A percentile compares a stretch with the other conserved stretches of the same genome.
Conservation (phyloP, 2,113 vertebrate species). For the Pedetes capensis region DNA sequence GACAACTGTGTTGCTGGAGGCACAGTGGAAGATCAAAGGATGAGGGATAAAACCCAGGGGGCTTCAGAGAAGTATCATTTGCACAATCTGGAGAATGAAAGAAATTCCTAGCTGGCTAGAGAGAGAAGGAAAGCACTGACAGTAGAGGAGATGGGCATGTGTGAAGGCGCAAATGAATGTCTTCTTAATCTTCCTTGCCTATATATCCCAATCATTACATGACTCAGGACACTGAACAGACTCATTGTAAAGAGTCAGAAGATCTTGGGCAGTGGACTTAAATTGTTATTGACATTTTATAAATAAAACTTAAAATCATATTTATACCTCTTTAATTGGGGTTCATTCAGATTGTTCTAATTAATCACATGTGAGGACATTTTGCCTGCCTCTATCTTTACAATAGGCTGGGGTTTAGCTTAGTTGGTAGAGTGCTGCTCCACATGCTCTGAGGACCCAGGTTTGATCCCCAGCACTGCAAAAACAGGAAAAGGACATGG, state of each 20-base stretch:
- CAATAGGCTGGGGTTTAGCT: no score
- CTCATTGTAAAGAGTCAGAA: not conserved
- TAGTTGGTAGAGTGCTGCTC: no score
- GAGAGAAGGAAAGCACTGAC: not conserved
- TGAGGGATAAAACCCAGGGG: not conserved
- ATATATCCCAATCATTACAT: not conserved
- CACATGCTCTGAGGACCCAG: no score
- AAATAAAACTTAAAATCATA: not conserved
- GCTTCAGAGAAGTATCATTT: not conserved
- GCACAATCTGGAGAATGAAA: not conserved
- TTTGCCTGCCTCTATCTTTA: not conserved
- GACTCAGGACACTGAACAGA: accelerated
- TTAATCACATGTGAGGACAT: not conserved
- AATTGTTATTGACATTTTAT: not conserved
- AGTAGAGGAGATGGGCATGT: not conserved
- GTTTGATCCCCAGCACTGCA: no score
- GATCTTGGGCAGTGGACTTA: not conserved
- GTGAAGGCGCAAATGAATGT: accelerated
- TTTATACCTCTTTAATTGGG: not conserved
- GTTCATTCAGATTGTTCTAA: not conserved
- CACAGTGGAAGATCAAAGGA: not conserved
- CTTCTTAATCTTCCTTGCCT: not conserved
- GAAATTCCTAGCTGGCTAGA: not conserved
- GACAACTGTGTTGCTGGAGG: not conserved
- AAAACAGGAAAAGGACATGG: no score